A percentile compares a stretch with the other conserved stretches of the same genome.
phyloP scores from a whole-genome alignment of 2,113 vertebrate species.

The Aplodontia rufa region DNA sequence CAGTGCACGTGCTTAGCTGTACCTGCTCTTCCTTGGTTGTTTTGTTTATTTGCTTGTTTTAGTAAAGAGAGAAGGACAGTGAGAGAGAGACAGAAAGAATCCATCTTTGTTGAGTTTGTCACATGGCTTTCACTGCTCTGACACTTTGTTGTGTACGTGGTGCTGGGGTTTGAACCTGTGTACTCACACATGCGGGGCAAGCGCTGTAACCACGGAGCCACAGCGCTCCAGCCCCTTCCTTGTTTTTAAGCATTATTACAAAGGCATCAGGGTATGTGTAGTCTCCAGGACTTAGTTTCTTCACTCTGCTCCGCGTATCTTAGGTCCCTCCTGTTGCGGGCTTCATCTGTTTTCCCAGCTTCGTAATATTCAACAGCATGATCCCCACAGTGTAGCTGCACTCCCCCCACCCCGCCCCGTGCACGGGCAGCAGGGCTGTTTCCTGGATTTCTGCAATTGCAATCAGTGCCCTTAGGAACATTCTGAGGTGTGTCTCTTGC shows the following conservation, averaged over 20 bases:
- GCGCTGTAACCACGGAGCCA: too few species aligned
- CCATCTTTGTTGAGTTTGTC: too few species aligned
- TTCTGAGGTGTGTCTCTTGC: accelerated
- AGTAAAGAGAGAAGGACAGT: too few species aligned
- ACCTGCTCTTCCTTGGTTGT: neutral
- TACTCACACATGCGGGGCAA: too few species aligned
- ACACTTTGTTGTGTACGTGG: too few species aligned
- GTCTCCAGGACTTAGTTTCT: neutral
- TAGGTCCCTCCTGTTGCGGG: neutral
- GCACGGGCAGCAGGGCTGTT: too few species aligned
- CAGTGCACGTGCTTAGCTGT: neutral
- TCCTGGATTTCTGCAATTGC: accelerated
- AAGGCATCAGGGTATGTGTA: neutral
- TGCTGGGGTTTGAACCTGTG: too few species aligned
- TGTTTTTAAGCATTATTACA: neutral
- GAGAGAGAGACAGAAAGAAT: too few species aligned
- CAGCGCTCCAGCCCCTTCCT: too few species aligned
- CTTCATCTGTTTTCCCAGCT: neutral
- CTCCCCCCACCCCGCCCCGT: too few species aligned
- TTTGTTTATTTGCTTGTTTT: too few species aligned
- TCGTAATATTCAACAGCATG: neutral
- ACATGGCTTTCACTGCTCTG: too few species aligned
- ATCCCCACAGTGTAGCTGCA: neutral
- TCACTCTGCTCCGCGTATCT: neutral
- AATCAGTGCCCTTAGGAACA: accelerated